Base-by-base conservation (phyloP, 2,797 vertebrate species). In the Anas georgica region DNA sequence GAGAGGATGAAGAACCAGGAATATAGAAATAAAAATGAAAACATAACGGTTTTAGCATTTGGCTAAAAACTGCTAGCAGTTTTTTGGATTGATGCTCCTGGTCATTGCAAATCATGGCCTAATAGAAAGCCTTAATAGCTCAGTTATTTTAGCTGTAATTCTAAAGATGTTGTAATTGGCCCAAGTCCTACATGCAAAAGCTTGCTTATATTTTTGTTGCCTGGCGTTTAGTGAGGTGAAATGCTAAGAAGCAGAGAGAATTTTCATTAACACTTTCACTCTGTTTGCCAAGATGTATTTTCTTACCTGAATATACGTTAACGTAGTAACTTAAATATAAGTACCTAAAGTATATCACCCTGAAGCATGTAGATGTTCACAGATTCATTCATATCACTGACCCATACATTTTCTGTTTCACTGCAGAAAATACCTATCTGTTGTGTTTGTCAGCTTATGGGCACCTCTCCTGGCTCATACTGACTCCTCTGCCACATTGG, bases 281-380 rank as follows among this genome's bases (percentile, higher is more conserved):
- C 9, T 55, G 12, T 62, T 86, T 94, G 63, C 43, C 17, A 85
- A 80, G 29, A 67, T 74, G 26, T 37, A 21, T 80, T 76, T 92
- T 77, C 45, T 83, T 18, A 41, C 77, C 39, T 64, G n/a, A 84
- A 50, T 86, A 67, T 43, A n/a, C 1, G 4, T 25, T 9, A 43
- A 8, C 6, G 3, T 58, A 31, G 35, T 74, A 75, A 17, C 28
- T 82, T 59, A 70, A 56, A 41, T 84, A 63, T 20, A 68, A 63
- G 73, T 56, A 54, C 28, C 52, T 58, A 13, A 81, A 37, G 10
- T 76, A 63, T 56, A 45, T 3, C 41, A 50, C 46, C 50, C 63
- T 25, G n/a, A 55, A 83, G 7, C 3, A 1, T 67, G 33, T 43
- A 48, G 39, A 17, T 54, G 6, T 78, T 59, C 0, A 0, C 43